A percentile compares a stretch with the other conserved stretches of the same genome.
Conservation (phyloP, 2,888 invertebrate genomes). For the Chalcis sispes region DNA sequence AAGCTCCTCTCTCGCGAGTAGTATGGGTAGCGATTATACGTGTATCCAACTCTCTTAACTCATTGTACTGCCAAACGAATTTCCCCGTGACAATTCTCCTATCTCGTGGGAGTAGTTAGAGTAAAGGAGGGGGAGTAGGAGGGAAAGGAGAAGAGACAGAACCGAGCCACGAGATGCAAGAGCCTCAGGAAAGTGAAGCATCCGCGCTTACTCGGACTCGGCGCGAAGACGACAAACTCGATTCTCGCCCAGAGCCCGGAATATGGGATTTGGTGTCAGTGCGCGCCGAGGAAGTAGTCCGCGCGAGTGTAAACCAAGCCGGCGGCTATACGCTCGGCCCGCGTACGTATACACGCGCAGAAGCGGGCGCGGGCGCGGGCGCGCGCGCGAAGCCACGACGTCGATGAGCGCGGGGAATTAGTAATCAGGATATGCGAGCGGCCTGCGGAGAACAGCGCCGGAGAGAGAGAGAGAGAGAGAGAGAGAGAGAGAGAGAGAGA, state of each 20-base stretch:
- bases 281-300: constrained; percentile 71
- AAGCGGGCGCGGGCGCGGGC: background rate
- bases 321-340: background rate
- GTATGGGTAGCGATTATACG: too few relatives aligned
- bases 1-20: too few relatives aligned
- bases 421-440: constrained; percentile 70
- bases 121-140: background rate
- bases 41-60: too few relatives aligned
- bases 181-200: constrained; percentile 49
- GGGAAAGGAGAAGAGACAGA: constrained; percentile 12
- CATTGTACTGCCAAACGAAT: too few relatives aligned
- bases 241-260: constrained; percentile 61
- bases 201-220: constrained; percentile 7
- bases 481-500: background rate
- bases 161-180: background rate
- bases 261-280: constrained; percentile 75
- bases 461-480: constrained; percentile 8
- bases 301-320: constrained; percentile 60
- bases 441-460: background rate
- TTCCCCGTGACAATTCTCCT: too few relatives aligned
- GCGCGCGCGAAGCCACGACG: constrained; percentile 55
- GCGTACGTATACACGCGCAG: too few relatives aligned
- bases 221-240: constrained; percentile 16
- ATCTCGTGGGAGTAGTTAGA: too few relatives aligned
- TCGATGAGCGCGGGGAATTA: constrained; percentile 71